These are phyloP conservation scores for Acronicta leporina DNA, from an alignment of 2,888 invertebrate genomes.

Conservation along the genomic window DNA sequence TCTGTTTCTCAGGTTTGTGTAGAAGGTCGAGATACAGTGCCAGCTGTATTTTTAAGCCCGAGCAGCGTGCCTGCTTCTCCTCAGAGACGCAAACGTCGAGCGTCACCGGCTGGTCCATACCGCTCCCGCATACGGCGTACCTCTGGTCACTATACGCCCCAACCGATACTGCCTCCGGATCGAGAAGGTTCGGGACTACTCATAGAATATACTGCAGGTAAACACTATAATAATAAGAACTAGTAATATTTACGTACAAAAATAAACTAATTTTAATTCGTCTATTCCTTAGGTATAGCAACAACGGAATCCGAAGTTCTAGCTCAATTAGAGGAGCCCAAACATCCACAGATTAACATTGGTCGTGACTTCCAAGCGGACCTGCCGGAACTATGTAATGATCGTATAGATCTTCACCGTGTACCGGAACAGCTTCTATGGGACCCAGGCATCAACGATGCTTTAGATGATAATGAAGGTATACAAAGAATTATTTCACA, in stretches of 20 bases:
- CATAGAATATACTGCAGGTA: slow-evolving; percentile 84
- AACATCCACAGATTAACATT: slow-evolving; percentile 94
- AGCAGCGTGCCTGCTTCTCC: slow-evolving; percentile 92
- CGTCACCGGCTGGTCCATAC: slow-evolving; percentile 90
- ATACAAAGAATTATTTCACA: slow-evolving; percentile 26
- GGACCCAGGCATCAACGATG: slow-evolving; percentile 94
- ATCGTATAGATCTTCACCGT: slow-evolving; percentile 85
- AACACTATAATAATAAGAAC: slow-evolving; percentile 3
- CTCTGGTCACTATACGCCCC: slow-evolving; percentile 94
- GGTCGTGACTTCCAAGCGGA: slow-evolving; percentile 96
- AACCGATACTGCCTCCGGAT: slow-evolving; percentile 97
- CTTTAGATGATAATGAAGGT: slow-evolving; percentile 93
- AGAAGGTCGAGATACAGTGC: slow-evolving; percentile 91
- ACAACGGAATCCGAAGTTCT: slow-evolving; percentile 72
- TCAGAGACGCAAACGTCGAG: slow-evolving; percentile 90
- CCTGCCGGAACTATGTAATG: slow-evolving; percentile 90
- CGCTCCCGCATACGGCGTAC: slow-evolving; percentile 85
- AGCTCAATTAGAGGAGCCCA: slow-evolving; percentile 76
- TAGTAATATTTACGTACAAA: not conserved
- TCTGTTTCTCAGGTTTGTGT: slow-evolving; percentile 77
- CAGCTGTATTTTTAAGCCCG: slow-evolving; percentile 94
- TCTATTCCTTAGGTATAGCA: slow-evolving; percentile 60
- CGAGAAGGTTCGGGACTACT: slow-evolving; percentile 96
- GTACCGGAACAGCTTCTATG: slow-evolving; percentile 94
- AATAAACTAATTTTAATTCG: not conserved